Evolutionary conservation across 2,888 invertebrate species (phyloP), one percentile per base, ranked within the genome.

Genomic region (Lathronympha strigana): DNA sequence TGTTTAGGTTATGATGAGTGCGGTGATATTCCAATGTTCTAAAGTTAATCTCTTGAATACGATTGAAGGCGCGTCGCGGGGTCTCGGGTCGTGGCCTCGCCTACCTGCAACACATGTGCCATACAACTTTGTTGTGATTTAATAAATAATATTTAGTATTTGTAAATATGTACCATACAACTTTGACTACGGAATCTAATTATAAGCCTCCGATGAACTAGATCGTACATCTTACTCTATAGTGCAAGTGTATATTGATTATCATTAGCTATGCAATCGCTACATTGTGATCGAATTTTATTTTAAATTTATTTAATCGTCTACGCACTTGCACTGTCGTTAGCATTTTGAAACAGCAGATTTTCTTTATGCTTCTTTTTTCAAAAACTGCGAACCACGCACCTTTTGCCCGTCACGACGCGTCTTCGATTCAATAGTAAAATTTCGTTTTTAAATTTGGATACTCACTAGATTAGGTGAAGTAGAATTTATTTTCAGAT

Each of bases 81-180:
- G 68, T 66, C 70, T 62, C 60, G 63, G 75, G 70, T 77, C 62
- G 70, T 64, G 69, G 68, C 72, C 67, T 69, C 68, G 71, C 71
- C 78, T 79, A 88, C 88, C 88, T 89, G 89, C 83, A 81, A 85
- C 79, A 84, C 81, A 81, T 86, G 92, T 92, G 92, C 92, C 92
- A 92, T 92, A 92, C 86, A 84, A 88, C 86, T 86, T 90, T 87
- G 90, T 91, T 91, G 90, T 92, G 91, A 92, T 91, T 85, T 90
- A 82, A 86, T 87, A 88, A 89, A 90, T 91, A 90, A 91, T 92
- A 91, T 91, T 90, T 89, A 91, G 84, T 89, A 83, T 90, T 81
- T 91, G 92, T 92, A 91, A 92, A 92, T 92, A 92, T 92, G 90
- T 92, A 91, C 87, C 87, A 91, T 91, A 92, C 74, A 83, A 80